Percentiles rank a stretch among this genome's conserved stretches.
Evolutionary conservation across 2,113 vertebrate species (phyloP).

Genomic region (Elachura formosa): DNA sequence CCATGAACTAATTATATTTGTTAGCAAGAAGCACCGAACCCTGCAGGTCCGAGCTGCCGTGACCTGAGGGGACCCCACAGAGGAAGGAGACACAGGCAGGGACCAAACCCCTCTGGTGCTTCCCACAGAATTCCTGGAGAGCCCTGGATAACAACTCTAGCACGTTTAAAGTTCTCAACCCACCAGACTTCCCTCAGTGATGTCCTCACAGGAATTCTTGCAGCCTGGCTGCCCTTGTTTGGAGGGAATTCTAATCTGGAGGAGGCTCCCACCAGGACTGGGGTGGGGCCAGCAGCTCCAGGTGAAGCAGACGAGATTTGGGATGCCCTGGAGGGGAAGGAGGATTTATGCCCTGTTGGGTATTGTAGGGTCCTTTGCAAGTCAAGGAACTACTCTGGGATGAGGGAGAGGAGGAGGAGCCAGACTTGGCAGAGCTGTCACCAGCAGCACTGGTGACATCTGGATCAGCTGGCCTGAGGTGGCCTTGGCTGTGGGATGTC

Average conservation of each 20-base stretch:
- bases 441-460: not conserved
- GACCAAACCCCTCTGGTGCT: rapidly evolving
- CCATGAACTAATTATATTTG: not conserved
- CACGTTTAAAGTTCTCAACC: not conserved
- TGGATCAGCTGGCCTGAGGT: not conserved
- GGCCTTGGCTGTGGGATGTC: not conserved
- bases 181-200: not conserved
- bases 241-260: not conserved
- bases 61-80: rapidly evolving
- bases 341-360: not conserved
- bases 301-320: not conserved
- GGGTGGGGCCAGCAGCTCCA: not conserved
- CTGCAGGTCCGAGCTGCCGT: rapidly evolving
- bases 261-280: not conserved
- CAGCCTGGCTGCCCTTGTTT: not conserved
- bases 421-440: not conserved
- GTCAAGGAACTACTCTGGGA: not conserved
- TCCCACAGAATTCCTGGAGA: rapidly evolving
- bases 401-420: not conserved
- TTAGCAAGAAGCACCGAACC: not conserved
- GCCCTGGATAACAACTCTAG: not conserved
- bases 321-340: not conserved
- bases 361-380: not conserved
- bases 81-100: not conserved
- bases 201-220: not conserved